A percentile compares a stretch with the other conserved stretches of the same genome.
Conservation (phyloP, 2,888 invertebrate species). For the Apoderus coryli region DNA sequence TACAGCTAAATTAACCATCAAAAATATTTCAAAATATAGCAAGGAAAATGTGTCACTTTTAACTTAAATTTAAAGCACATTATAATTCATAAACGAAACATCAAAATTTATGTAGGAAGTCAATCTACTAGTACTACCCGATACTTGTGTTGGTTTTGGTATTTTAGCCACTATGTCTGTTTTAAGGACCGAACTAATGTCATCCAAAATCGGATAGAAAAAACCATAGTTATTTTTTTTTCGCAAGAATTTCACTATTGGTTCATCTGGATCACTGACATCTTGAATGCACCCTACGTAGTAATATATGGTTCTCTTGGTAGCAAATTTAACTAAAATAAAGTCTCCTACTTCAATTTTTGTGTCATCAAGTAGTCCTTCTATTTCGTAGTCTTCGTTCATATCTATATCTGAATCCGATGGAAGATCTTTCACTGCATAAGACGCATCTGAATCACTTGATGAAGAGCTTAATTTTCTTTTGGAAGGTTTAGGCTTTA, state of each 20-base stretch:
- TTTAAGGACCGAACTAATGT: not conserved
- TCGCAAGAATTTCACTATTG: not conserved
- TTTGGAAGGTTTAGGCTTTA: too few species aligned
- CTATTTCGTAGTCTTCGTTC: not conserved
- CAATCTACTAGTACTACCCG: too few species aligned
- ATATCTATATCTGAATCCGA: constrained; percentile 2
- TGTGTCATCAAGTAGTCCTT: constrained; percentile 1
- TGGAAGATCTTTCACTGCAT: too few species aligned
- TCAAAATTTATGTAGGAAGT: too few species aligned
- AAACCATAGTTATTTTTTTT: not conserved
- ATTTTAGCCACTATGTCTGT: not conserved
- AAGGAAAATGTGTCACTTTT: too few species aligned
- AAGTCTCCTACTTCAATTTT: not conserved
- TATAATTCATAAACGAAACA: too few species aligned
- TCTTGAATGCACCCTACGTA: not conserved
- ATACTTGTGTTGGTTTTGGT: not conserved
- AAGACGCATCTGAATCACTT: too few species aligned
- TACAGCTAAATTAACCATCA: too few species aligned
- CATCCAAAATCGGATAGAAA: not conserved
- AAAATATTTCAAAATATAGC: too few species aligned
- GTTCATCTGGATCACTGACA: not conserved
- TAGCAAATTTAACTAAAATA: constrained; percentile 1
- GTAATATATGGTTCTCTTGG: not conserved
- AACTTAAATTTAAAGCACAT: too few species aligned
- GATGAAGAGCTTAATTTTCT: too few species aligned